phyloP scores from a whole-genome alignment of 2,797 vertebrate species.

The Coregonus ussuriensis region DNA sequence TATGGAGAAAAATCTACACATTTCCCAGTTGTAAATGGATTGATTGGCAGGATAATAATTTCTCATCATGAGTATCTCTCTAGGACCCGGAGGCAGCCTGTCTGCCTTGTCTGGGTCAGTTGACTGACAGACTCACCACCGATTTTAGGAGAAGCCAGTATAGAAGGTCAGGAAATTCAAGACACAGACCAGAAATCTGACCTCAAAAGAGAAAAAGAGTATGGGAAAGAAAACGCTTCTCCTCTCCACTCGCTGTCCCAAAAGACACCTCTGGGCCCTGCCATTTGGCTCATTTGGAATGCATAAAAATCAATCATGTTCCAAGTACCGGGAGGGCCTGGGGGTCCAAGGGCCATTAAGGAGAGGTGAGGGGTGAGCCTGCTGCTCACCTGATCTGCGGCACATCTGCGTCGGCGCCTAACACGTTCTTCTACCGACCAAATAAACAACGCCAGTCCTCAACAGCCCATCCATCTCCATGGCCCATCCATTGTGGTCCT shows the following conservation, averaged over 20 bases:
- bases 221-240: neutral
- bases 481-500: too few species aligned
- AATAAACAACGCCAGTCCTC: slow-evolving; percentile 63
- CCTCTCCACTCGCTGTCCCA: neutral
- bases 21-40: slow-evolving; percentile 32
- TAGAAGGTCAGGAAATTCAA: neutral
- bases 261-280: neutral
- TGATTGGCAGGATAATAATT: slow-evolving; percentile 46
- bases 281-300: neutral
- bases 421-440: slow-evolving; percentile 38
- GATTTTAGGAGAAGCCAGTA: neutral
- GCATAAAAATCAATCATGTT: slow-evolving; percentile 3
- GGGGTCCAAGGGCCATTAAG: slow-evolving; percentile 34
- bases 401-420: neutral
- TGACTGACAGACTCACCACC: slow-evolving; percentile 1
- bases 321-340: neutral
- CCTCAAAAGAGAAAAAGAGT: neutral
- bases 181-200: neutral
- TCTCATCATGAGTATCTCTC: slow-evolving; percentile 21
- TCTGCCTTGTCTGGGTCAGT: slow-evolving; percentile 14
- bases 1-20: slow-evolving; percentile 51
- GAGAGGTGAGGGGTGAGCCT: slow-evolving; percentile 32
- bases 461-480: slow-evolving; percentile 61
- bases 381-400: slow-evolving; percentile 42
- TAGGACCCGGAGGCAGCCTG: slow-evolving; percentile 4